phyloP scores from a whole-genome alignment of 2,797 vertebrate genomes.

The Vultur gryphus region DNA sequence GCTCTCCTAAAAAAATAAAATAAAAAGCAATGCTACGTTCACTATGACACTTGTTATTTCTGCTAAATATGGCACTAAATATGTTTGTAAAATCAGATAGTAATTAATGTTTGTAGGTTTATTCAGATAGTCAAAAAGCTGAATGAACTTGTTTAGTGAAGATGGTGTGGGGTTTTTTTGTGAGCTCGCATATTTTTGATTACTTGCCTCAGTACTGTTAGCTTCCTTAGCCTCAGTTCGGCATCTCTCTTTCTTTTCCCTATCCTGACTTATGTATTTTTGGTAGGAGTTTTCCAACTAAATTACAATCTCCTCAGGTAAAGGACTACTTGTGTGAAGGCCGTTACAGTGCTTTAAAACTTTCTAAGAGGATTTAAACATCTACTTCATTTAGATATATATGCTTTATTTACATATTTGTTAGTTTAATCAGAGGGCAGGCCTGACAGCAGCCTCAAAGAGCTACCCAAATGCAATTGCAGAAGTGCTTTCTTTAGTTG shows the following conservation, averaged over 20 bases:
- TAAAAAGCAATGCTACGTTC: background rate
- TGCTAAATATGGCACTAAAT: background rate
- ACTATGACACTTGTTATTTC: background rate
- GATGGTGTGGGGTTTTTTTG: background rate
- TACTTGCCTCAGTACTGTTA: background rate
- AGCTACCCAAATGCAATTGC: background rate
- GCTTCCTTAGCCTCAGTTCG: background rate
- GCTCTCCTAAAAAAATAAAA: background rate
- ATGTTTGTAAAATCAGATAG: background rate
- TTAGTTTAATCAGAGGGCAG: background rate
- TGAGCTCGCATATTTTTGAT: background rate
- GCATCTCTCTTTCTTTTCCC: background rate
- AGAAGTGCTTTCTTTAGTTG: background rate
- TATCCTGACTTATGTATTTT: fast-evolving
- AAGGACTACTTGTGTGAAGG: background rate
- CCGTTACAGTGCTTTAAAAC: background rate
- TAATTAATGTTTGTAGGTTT: background rate
- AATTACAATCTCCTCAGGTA: background rate
- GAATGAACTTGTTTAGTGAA: background rate
- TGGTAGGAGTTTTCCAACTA: background rate
- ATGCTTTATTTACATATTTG: background rate
- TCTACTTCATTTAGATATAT: background rate
- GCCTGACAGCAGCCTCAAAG: background rate
- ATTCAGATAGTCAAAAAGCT: background rate
- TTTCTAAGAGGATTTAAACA: background rate